Evolutionary conservation across 1,140 invertebrate species (phyloP).

Genomic region (Artemia franciscana): DNA sequence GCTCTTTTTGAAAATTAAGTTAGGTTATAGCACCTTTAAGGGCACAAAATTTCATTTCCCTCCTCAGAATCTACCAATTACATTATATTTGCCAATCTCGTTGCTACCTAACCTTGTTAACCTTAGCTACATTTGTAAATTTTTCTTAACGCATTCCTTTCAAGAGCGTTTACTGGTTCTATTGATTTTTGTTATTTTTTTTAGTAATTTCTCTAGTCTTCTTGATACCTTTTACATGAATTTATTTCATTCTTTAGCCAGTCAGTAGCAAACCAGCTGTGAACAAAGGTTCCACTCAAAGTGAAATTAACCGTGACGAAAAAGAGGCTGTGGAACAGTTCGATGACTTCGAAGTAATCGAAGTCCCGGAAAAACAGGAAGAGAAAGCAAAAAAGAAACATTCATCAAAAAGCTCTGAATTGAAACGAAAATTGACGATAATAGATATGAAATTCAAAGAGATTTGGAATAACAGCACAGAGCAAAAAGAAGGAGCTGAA

Average conservation of each 20-base stretch:
- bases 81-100: no score
- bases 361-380: slow-evolving; percentile 5
- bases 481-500: background rate
- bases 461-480: background rate
- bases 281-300: background rate
- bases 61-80: no score
- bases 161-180: no score
- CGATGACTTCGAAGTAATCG: slow-evolving; percentile 4
- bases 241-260: background rate
- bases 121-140: no score
- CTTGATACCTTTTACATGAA: no score
- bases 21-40: no score
- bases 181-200: no score
- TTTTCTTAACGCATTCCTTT: no score
- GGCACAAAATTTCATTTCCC: no score
- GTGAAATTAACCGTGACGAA: background rate
- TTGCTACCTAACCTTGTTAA: no score
- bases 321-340: slow-evolving; percentile 4
- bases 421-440: slow-evolving; percentile 52
- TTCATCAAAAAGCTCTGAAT: slow-evolving; percentile 33
- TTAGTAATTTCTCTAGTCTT: no score
- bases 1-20: no score
- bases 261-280: background rate
- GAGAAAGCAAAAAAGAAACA: slow-evolving; percentile 7
- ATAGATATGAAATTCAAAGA: slow-evolving; percentile 48